Percentiles rank a stretch among this genome's conserved stretches.
Conservation (phyloP, 2,797 vertebrate genomes). For the Pipistrellus pipistrellus region DNA sequence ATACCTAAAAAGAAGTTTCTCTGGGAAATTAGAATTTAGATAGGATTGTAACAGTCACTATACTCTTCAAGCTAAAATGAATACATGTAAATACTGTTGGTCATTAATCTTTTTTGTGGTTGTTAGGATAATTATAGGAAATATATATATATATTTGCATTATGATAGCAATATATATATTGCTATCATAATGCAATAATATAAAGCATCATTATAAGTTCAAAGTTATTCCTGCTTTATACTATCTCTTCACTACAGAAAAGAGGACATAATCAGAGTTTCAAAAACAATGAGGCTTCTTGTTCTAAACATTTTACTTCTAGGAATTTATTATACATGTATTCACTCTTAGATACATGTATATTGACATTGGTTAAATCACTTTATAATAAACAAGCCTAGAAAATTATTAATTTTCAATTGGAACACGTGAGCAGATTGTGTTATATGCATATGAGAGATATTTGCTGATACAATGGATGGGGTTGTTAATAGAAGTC, state of each 20-base stretch:
- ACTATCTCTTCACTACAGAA: neutral
- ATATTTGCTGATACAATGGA: neutral
- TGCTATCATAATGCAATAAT: neutral
- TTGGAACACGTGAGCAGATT: neutral
- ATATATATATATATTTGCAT: neutral
- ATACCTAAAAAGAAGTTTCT: neutral
- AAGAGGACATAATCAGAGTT: neutral
- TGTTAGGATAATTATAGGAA: neutral
- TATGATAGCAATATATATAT: too few relatives aligned
- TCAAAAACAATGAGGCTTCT: neutral
- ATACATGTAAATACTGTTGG: neutral
- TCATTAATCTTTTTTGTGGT: neutral
- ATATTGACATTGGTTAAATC: neutral
- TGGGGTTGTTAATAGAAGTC: neutral
- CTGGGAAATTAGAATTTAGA: neutral
- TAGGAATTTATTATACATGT: neutral
- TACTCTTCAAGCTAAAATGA: neutral
- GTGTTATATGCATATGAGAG: neutral
- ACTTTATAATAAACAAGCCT: neutral
- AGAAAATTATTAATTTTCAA: neutral
- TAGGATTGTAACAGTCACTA: neutral
- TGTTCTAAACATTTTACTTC: neutral
- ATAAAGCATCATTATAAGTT: constrained; percentile 1
- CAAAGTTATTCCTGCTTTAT: neutral
- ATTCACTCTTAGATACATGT: neutral